Conservation (phyloP, 2,888 invertebrate genomes). For the Microctonus hyperodae region DNA sequence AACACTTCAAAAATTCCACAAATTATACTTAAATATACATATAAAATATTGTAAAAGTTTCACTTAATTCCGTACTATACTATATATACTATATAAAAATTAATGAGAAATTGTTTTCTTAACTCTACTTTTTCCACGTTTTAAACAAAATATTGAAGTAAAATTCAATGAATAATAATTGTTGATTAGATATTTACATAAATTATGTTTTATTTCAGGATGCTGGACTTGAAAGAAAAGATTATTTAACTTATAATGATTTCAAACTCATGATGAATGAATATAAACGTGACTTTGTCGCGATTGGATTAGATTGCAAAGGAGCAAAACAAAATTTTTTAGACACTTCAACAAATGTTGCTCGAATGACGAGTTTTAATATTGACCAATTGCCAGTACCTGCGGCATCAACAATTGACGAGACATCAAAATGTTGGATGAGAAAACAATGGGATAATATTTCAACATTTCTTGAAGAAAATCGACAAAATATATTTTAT, state of each 20-base stretch:
- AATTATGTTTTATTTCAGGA: slow-evolving; percentile 67
- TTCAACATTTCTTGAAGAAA: slow-evolving; percentile 93
- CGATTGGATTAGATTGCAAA: slow-evolving; percentile 92
- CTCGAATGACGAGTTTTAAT: slow-evolving; percentile 93
- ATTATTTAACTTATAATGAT: slow-evolving; percentile 88
- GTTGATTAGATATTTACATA: no score
- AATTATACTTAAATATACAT: no score
- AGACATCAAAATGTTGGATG: slow-evolving; percentile 69
- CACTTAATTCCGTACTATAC: no score
- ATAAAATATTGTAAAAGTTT: no score
- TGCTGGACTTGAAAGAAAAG: slow-evolving; percentile 88
- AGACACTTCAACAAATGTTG: slow-evolving; percentile 93
- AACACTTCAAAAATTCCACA: no score
- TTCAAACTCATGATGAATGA: slow-evolving; percentile 97
- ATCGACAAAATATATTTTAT: slow-evolving; percentile 95
- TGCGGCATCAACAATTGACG: slow-evolving; percentile 44
- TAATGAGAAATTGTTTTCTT: no score
- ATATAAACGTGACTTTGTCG: slow-evolving; percentile 94
- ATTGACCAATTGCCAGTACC: slow-evolving; percentile 72
- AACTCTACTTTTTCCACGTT: no score
- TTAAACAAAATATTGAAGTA: no score
- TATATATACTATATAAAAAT: no score
- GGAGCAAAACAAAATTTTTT: slow-evolving; percentile 95
- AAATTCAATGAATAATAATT: no score
- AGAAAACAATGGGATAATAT: slow-evolving; percentile 84